Conservation (phyloP, 1,140 invertebrate species). For the Bombus pascuorum region DNA sequence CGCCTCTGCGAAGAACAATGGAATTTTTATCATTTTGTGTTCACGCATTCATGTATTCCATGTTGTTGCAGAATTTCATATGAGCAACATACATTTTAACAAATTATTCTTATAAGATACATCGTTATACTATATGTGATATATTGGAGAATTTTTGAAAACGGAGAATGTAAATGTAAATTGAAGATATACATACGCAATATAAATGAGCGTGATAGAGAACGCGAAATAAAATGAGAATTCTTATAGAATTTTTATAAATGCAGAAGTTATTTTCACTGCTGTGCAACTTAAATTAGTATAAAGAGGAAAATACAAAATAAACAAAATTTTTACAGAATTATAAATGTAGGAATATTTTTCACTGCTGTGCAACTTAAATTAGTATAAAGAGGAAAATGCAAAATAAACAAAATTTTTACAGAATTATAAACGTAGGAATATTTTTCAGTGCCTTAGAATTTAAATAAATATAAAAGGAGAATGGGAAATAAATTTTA, state of each 20-base stretch:
- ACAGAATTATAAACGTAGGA: background rate
- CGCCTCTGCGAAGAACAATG: slow-evolving; percentile 79
- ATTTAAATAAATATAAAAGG: background rate
- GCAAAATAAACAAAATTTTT: no score
- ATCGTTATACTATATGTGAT: background rate
- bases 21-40: background rate
- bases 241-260: no score
- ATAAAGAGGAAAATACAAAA: no score
- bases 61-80: background rate
- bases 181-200: background rate
- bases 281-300: no score
- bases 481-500: background rate
- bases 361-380: background rate
- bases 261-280: no score
- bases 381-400: no score
- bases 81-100: background rate
- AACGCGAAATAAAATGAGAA: no score
- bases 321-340: no score
- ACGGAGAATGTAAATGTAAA: background rate
- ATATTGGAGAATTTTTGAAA: no score
- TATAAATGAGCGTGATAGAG: no score
- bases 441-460: background rate
- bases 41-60: background rate
- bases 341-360: background rate
- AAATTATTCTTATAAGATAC: background rate